Evolutionary conservation across 2,888 invertebrate genomes (phyloP).

Genomic region (Macropis europaea): DNA sequence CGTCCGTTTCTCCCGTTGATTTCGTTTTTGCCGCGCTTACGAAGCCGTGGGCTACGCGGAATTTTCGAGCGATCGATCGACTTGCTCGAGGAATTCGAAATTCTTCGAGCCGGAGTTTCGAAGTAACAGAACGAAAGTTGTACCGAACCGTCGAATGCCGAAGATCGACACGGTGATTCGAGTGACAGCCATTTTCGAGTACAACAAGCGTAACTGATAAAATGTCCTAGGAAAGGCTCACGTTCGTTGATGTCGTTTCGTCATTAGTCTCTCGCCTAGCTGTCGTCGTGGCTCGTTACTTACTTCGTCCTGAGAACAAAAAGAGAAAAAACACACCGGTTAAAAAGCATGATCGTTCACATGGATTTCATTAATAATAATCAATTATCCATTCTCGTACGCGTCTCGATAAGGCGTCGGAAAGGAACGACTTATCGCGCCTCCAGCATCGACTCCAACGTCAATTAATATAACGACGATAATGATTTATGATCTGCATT

Average conservation of each 20-base stretch:
- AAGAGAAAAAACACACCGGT: slow-evolving; percentile 72
- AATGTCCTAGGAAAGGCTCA: slow-evolving; percentile 69
- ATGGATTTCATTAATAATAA: slow-evolving; percentile 57
- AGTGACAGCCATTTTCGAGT: slow-evolving; percentile 33
- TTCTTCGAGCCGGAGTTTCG: not conserved
- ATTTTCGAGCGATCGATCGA: not conserved
- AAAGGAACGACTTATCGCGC: slow-evolving; percentile 22
- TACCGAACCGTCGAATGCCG: not conserved
- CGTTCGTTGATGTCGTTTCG: slow-evolving; percentile 69
- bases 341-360: slow-evolving; percentile 62
- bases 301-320: slow-evolving; percentile 80
- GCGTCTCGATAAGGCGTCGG: slow-evolving; percentile 16
- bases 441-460: slow-evolving; percentile 27
- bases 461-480: slow-evolving; percentile 50
- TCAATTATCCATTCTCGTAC: slow-evolving; percentile 46
- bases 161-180: slow-evolving; percentile 15
- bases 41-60: not conserved
- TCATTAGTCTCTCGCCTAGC: slow-evolving; percentile 60
- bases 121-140: slow-evolving; percentile 11
- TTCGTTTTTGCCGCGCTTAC: not conserved
- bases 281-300: slow-evolving; percentile 73
- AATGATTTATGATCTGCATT: slow-evolving; percentile 46
- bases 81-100: not conserved
- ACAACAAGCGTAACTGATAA: slow-evolving; percentile 35
- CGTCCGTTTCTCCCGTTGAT: not conserved